Conservation (phyloP, 1,140 invertebrate species). For the Lamellibrachia luymesi region DNA sequence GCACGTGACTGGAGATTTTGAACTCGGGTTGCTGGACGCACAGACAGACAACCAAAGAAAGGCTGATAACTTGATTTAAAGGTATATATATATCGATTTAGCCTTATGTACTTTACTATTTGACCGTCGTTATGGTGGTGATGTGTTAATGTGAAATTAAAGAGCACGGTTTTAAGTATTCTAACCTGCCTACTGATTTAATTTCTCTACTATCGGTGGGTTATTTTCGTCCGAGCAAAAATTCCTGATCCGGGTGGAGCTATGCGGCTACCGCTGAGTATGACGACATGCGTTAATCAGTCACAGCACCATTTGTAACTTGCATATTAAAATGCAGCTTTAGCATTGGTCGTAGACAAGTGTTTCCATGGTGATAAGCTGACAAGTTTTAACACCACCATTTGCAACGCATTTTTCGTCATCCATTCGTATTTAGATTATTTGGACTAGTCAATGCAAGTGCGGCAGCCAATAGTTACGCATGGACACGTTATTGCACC, state of each 20-base stretch:
- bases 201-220: neutral
- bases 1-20: slow-evolving; percentile 3
- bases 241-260: slow-evolving; percentile 2
- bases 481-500: no score
- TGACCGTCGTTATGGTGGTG: neutral
- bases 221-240: neutral
- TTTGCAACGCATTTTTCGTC: neutral
- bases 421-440: neutral
- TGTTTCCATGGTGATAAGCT: neutral
- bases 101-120: neutral
- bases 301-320: neutral
- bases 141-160: slow-evolving; percentile 6
- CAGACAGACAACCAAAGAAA: neutral
- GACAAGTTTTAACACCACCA: neutral
- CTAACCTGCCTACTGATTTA: neutral
- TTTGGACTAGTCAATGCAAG: neutral
- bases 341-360: neutral
- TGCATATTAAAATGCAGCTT: neutral
- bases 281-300: neutral
- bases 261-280: neutral
- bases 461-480: no score
- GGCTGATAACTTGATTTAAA: neutral
- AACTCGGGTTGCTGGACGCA: slow-evolving; percentile 2
- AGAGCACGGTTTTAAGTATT: neutral
- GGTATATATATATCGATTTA: neutral